Percentiles rank a stretch among this genome's conserved stretches.
These are phyloP conservation scores for Drosophila nannoptera DNA, from an alignment of 1,140 invertebrate genomes.

Conservation along the genomic window DNA sequence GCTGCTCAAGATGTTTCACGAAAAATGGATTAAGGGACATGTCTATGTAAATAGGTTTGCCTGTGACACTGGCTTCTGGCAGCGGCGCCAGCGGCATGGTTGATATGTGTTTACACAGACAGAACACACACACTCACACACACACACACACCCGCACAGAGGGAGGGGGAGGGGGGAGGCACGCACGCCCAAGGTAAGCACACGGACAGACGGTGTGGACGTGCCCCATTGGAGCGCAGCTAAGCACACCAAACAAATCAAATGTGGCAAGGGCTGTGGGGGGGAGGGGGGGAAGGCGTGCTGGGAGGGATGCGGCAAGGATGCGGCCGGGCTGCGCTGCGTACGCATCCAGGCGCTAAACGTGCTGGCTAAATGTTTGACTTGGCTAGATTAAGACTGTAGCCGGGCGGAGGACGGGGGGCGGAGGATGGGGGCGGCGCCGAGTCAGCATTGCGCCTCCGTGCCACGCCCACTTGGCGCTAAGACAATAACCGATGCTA, in stretches of 20 bases:
- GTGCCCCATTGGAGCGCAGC: slow-evolving; percentile 32
- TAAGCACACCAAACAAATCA: slow-evolving; percentile 59
- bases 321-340: slow-evolving; percentile 20
- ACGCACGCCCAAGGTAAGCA: slow-evolving; percentile 14
- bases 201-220: slow-evolving; percentile 11
- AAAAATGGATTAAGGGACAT: slow-evolving; percentile 33
- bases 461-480: slow-evolving; percentile 24
- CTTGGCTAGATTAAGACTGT: slow-evolving; percentile 23
- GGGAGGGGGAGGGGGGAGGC: background rate
- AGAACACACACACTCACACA: background rate
- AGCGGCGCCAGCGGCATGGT: background rate
- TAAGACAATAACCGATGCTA: slow-evolving; percentile 67
- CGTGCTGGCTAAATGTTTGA: slow-evolving; percentile 59
- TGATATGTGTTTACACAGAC: background rate
- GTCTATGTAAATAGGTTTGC: slow-evolving; percentile 26
- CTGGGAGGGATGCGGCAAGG: slow-evolving; percentile 33
- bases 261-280: slow-evolving; percentile 31
- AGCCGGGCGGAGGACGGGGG: background rate
- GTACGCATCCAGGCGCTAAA: slow-evolving; percentile 53
- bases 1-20: background rate
- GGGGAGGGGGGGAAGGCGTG: too few species aligned
- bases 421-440: slow-evolving; percentile 12
- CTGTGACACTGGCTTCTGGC: slow-evolving; percentile 12
- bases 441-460: background rate
- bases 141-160: background rate